phyloP scores from a whole-genome alignment of 2,888 invertebrate species.

The Aleiodes leptofemur region DNA sequence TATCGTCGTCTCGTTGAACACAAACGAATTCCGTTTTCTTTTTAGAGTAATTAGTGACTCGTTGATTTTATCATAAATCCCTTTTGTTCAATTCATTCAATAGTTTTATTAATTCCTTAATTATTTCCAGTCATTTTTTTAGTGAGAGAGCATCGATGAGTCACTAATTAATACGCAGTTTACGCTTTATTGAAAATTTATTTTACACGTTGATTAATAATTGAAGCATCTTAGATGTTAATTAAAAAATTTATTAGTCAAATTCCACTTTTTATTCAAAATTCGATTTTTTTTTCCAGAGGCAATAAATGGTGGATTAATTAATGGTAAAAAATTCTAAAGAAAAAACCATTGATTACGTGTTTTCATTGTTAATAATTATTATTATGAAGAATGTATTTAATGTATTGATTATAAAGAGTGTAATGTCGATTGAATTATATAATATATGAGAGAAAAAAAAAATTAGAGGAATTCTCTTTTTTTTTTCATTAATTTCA shows the following conservation, averaged over 20 bases:
- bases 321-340: neutral
- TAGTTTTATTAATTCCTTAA: neutral
- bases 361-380: conserved; percentile 50
- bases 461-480: conserved; percentile 3
- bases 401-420: conserved; percentile 45
- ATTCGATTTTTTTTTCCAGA: neutral
- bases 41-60: neutral
- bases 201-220: conserved; percentile 11
- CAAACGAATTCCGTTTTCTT: too few species aligned
- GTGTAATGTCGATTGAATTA: conserved; percentile 50
- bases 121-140: conserved; percentile 21
- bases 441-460: conserved; percentile 42
- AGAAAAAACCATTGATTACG: conserved; percentile 12
- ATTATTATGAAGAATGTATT: conserved; percentile 50
- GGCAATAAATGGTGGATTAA: too few species aligned
- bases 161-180: conserved; percentile 38
- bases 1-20: neutral
- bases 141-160: conserved; percentile 40
- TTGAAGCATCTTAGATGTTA: too few species aligned
- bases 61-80: conserved; percentile 7
- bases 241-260: conserved; percentile 25
- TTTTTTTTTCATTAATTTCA: neutral
- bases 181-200: conserved; percentile 47
- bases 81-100: neutral
- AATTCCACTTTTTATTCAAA: conserved; percentile 12